A percentile compares a stretch with the other conserved stretches of the same genome.
Evolutionary conservation across 92 coral and sea anemone species (phyloP).

Genomic region (Epizoanthus scotinus): DNA sequence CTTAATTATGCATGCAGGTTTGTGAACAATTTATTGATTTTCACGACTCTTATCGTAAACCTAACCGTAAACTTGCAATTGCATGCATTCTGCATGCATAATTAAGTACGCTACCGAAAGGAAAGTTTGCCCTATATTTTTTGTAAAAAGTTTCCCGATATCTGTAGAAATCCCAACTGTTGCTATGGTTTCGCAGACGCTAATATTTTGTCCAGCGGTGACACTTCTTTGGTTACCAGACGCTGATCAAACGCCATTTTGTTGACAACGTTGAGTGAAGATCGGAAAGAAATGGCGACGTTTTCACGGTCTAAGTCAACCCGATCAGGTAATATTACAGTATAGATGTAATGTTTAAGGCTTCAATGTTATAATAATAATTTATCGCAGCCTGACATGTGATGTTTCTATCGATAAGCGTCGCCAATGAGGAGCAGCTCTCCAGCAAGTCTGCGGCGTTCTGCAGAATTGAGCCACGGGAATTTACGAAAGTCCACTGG

Average conservation of each 20-base stretch:
- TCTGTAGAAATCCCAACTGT: too few species aligned
- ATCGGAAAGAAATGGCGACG: constrained; percentile 71
- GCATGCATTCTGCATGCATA: too few species aligned
- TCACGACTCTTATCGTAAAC: too few species aligned
- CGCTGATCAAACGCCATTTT: constrained; percentile 74
- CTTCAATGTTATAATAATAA: not conserved
- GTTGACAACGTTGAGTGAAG: constrained; percentile 38
- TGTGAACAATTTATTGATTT: too few species aligned
- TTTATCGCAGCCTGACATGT: not conserved
- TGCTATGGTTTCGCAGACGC: constrained; percentile 45
- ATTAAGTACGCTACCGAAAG: too few species aligned
- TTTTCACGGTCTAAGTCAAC: constrained; percentile 84
- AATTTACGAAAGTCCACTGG: constrained; percentile 76
- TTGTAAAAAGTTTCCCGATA: too few species aligned
- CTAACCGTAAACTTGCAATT: too few species aligned
- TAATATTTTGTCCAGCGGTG: constrained; percentile 67
- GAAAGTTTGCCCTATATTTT: too few species aligned
- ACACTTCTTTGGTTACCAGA: constrained; percentile 72
- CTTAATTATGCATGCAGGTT: too few species aligned
- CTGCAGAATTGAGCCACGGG: constrained; percentile 56
- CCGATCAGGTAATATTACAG: constrained; percentile 76
- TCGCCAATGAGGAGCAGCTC: constrained; percentile 88
- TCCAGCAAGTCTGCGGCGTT: constrained; percentile 73
- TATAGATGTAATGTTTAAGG: not conserved
- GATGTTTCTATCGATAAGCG: constrained; percentile 49